Conservation (phyloP, 2,888 invertebrate species). For the Synergus umbraculus region DNA sequence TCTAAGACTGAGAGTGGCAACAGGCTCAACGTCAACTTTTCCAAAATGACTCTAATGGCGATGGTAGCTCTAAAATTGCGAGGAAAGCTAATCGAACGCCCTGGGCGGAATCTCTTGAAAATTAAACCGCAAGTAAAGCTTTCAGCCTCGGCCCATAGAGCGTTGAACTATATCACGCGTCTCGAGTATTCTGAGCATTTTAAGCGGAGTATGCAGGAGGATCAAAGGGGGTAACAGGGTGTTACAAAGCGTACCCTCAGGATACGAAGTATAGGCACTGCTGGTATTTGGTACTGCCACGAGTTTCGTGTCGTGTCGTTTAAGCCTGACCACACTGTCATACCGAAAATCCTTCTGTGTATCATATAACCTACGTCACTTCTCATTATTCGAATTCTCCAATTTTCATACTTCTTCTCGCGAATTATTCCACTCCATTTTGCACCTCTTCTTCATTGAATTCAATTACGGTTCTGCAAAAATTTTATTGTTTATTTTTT, state of each 20-base stretch:
- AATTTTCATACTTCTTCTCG: not conserved
- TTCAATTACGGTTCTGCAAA: not conserved
- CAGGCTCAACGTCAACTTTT: slow-evolving; percentile 4
- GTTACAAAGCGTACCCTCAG: slow-evolving; percentile 66
- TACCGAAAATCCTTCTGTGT: not conserved
- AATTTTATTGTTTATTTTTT: too few relatives aligned
- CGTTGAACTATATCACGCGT: slow-evolving; percentile 57
- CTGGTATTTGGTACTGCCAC: slow-evolving; percentile 37
- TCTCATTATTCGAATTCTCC: slow-evolving; percentile 19
- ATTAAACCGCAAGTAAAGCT: slow-evolving; percentile 55
- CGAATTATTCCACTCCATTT: not conserved
- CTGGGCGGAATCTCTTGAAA: slow-evolving; percentile 51
- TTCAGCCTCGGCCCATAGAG: slow-evolving; percentile 42
- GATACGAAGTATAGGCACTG: slow-evolving; percentile 60
- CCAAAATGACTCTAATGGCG: slow-evolving; percentile 15
- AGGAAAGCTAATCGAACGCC: slow-evolving; percentile 29
- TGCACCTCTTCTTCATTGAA: not conserved
- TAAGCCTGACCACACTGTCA: slow-evolving; percentile 38
- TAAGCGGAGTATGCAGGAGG: slow-evolving; percentile 65
- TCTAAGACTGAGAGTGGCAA: slow-evolving; percentile 8
- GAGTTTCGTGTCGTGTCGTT: slow-evolving; percentile 12
- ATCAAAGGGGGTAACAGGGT: slow-evolving; percentile 62
- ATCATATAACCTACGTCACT: not conserved
- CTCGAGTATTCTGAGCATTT: slow-evolving; percentile 68
- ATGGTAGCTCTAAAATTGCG: slow-evolving; percentile 3